These are phyloP conservation scores for Moxostoma hubbsi DNA, from an alignment of 2,797 vertebrate species.

Conservation along the genomic window DNA sequence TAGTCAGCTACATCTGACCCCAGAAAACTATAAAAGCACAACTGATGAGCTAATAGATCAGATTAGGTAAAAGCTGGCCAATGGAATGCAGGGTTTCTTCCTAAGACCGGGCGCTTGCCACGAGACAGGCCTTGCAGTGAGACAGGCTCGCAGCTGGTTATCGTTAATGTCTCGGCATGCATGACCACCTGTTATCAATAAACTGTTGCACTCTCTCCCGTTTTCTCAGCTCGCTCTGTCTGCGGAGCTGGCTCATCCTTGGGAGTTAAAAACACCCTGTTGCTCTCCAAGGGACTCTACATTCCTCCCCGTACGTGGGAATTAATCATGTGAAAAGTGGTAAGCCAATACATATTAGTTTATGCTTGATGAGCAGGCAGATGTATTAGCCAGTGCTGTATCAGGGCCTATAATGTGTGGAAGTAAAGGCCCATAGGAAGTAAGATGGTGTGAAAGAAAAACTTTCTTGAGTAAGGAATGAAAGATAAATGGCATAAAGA, in stretches of 20 bases:
- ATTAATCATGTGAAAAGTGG: constrained; percentile 59
- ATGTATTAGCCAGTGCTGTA: constrained; percentile 40
- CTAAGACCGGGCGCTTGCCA: constrained; percentile 53
- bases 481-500: constrained; percentile 51
- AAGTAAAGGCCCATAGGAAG: constrained; percentile 41
- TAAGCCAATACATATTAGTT: constrained; percentile 56
- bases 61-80: constrained; percentile 41
- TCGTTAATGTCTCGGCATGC: constrained; percentile 71
- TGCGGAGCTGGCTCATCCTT: constrained; percentile 46
- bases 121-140: constrained; percentile 48
- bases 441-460: constrained; percentile 51
- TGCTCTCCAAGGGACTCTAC: constrained; percentile 48
- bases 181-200: constrained; percentile 77
- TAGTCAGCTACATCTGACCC: constrained; percentile 36
- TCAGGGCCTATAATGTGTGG: constrained; percentile 28
- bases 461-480: constrained; percentile 43
- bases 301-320: constrained; percentile 51
- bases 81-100: constrained; percentile 33
- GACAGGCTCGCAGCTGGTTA: constrained; percentile 69
- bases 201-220: constrained; percentile 56
- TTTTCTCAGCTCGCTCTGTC: constrained; percentile 47
- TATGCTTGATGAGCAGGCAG: constrained; percentile 52
- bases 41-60: constrained; percentile 45
- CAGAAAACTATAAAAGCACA: constrained; percentile 39
- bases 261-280: constrained; percentile 49